Evolutionary conservation across 1,140 invertebrate species (phyloP), one percentile per base, ranked within the genome.

Genomic region (Saccostrea echinata): DNA sequence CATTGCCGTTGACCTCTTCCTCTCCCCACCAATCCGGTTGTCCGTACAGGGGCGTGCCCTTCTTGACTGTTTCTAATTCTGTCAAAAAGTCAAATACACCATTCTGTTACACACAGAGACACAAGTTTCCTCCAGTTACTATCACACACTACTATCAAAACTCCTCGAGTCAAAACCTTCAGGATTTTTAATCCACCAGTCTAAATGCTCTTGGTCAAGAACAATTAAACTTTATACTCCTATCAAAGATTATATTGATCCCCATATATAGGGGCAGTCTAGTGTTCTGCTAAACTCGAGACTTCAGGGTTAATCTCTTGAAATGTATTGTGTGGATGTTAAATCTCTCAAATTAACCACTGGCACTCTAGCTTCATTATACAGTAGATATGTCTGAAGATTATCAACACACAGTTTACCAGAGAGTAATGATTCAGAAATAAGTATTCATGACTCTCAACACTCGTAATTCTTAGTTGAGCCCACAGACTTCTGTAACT

Each of bases 11-110:
- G 82, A 82, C 86, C n/a, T 90, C 91, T 24, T 90, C 91, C 52
- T 93, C 93, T 27, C 93, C 93, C 93, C 93, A 94, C 93, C 93
- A 94, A 3, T 92, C 86, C 51, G 93, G 93, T 86, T 94, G 93
- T 13, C 93, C 93, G 88, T 94, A 94, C 30, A 94, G 84, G 27
- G 93, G 93, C 12, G 92, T 93, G 9, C 91, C 89, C 68, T 93
- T 93, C 90, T 93, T 92, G 13, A 92, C 91, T 71, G 92, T 92
- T 21, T 89, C 91, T 57, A 93, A 86, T 71, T 92, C 92, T 92
- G 90, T 57, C 11, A 61, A 57, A 61, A 84, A 84, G 52, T 84
- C 55, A n/a, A 51, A 83, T 3, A 52, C 35, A 83, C 24, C 35
- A 83, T 83, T 53, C 21, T 21, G 16, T 83, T 53, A 83, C 30